These are phyloP conservation scores for Ischnura elegans DNA, from an alignment of 2,888 invertebrate genomes.

Conservation along the genomic window DNA sequence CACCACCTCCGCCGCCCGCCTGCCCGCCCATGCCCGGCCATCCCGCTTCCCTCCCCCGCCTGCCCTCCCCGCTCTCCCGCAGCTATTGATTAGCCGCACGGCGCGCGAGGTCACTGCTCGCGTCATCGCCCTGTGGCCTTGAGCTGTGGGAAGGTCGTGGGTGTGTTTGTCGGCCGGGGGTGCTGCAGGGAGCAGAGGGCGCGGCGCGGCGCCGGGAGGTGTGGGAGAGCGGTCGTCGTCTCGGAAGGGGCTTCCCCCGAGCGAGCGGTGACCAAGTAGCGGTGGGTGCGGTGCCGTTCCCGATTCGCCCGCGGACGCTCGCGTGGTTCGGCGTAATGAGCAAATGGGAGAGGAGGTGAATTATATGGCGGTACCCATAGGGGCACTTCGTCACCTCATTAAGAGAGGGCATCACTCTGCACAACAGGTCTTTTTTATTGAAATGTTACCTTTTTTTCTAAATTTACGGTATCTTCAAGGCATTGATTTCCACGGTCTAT, in stretches of 20 bases:
- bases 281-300: no score
- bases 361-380: no score
- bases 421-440: no score
- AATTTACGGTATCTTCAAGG: no score
- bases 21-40: not conserved
- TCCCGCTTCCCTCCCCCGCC: not conserved
- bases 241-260: not conserved
- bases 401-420: no score
- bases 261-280: no score
- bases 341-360: no score
- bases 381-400: no score
- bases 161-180: not conserved
- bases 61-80: not conserved
- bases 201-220: not conserved
- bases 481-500: no score
- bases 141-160: constrained; percentile 65
- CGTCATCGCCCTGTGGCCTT: constrained; percentile 68
- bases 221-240: not conserved
- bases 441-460: no score
- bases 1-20: constrained; percentile 8
- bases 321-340: no score
- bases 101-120: constrained; percentile 68
- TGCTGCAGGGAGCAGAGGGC: not conserved
- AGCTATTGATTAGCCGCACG: constrained; percentile 47
- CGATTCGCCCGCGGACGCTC: no score